Base-by-base conservation (phyloP, 64 coral and sea anemone species). In the Montipora capricornis region DNA sequence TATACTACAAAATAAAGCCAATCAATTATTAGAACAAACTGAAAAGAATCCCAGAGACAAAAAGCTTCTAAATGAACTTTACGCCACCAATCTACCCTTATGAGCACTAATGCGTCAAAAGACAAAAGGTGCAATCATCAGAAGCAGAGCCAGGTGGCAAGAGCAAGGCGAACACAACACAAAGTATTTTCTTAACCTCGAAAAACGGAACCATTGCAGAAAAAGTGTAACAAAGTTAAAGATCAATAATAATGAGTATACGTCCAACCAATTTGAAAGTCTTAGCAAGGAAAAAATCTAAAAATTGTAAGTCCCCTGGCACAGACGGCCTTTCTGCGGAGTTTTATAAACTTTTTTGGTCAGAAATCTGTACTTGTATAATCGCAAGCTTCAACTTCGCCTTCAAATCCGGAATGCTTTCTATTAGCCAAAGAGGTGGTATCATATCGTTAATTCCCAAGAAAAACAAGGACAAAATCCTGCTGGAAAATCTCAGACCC, bases 371-470 rank as follows among this genome's bases (percentile, higher is more conserved):
- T 14, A 50, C 68, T 6, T 5, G 19, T 19, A 45, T 85, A 59
- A 57, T 85, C 26, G 24, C 24, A 19, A 68, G 20, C 26, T 67
- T 85, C 8, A 85, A 64, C 44, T 29, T 68, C 61, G 82, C 58
- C 24, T 85, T 67, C 59, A 13, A 64, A 14, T 68, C 82, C 8
- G 82, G 51, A 59, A 24, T 17, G 44, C 68, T 47, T 9, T 85
- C 82, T 6, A 85, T 46, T 22, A 85, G 20, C 20, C 82, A 85
- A 85, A 85, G 57, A 45, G 20, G 68, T 2, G 57, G 57, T 8
- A 20, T 85, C 24, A 85, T 85, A 68, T 20, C 47, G 16, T 67
- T 20, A 12, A 85, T 85, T 46, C 82, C 82, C 14, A 85, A 85
- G 68, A 59, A 59, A 64, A 64, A 85, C 19, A 85, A 85, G 61